Percentiles rank a stretch among this genome's conserved stretches.
Conservation (phyloP, 2,113 vertebrate genomes). For the Sylvietta virens region DNA sequence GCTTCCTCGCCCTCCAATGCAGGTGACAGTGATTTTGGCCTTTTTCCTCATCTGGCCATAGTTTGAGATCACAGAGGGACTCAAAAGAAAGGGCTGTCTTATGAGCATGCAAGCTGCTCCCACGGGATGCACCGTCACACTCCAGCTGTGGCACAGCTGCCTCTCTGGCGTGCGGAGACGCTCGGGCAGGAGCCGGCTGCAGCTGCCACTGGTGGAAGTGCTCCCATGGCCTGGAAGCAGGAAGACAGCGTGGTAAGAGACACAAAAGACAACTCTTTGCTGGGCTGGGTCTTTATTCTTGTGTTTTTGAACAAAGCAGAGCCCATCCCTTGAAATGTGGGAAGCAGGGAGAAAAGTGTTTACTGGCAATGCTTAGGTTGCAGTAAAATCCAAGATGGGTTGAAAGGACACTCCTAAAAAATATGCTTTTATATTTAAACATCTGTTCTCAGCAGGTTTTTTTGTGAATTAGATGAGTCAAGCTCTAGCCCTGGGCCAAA, state of each 20-base stretch:
- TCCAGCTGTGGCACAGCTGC: constrained; percentile 17
- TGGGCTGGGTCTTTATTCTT: not conserved
- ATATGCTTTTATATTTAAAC: constrained; percentile 4
- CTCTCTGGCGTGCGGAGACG: fast-evolving
- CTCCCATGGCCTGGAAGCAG: fast-evolving
- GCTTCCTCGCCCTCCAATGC: too few species aligned
- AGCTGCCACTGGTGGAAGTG: fast-evolving
- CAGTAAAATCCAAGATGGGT: not conserved
- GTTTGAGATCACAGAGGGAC: not conserved
- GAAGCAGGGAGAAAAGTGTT: not conserved
- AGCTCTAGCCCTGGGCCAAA: not conserved
- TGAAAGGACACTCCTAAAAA: not conserved
- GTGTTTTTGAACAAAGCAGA: not conserved
- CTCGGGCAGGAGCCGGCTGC: fast-evolving
- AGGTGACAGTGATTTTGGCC: not conserved
- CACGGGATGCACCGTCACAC: fast-evolving
- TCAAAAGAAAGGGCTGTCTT: not conserved
- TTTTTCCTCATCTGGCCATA: not conserved
- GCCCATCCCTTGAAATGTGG: not conserved
- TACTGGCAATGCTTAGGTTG: not conserved
- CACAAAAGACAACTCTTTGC: fast-evolving
- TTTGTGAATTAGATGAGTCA: constrained; percentile 8
- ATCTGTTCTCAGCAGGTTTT: not conserved
- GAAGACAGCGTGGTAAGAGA: not conserved
- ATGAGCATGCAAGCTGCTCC: not conserved